These are phyloP conservation scores for Borostomias antarcticus DNA, from an alignment of 2,797 vertebrate genomes.

Conservation along the genomic window DNA sequence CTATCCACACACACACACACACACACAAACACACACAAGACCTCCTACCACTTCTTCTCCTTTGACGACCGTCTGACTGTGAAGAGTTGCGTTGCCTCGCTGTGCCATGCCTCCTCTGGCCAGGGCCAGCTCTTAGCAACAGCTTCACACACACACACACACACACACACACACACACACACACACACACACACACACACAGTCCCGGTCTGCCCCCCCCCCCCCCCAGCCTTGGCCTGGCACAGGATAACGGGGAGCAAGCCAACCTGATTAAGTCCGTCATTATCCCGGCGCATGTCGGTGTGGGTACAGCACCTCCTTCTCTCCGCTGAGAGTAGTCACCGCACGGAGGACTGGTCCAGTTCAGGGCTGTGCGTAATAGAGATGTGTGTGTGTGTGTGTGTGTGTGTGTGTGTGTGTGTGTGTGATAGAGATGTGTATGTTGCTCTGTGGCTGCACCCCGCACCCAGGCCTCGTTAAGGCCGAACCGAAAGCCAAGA, in stretches of 20 bases:
- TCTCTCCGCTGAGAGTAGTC: neutral
- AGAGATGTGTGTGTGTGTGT: neutral
- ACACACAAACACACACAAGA: no score
- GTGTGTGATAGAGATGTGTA: neutral
- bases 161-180: neutral
- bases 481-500: no score
- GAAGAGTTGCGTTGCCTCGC: slow-evolving; percentile 60
- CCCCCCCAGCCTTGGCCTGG: slow-evolving; percentile 27
- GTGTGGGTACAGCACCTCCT: neutral
- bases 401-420: slow-evolving; percentile 1
- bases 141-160: no score
- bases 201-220: neutral
- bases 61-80: slow-evolving; percentile 57
- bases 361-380: neutral
- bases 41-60: slow-evolving; percentile 16
- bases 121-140: slow-evolving; percentile 38
- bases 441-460: no score
- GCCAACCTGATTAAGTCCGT: slow-evolving; percentile 13
- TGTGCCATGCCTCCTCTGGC: slow-evolving; percentile 57
- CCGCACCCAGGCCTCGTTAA: no score
- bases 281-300: slow-evolving; percentile 12
- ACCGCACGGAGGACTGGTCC: no score
- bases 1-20: neutral
- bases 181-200: neutral
- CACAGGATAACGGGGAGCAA: neutral